Percentiles rank a stretch among this genome's conserved stretches.
Evolutionary conservation across 2,797 vertebrate species (phyloP).

Genomic region (Paramormyrops hopkinsi): DNA sequence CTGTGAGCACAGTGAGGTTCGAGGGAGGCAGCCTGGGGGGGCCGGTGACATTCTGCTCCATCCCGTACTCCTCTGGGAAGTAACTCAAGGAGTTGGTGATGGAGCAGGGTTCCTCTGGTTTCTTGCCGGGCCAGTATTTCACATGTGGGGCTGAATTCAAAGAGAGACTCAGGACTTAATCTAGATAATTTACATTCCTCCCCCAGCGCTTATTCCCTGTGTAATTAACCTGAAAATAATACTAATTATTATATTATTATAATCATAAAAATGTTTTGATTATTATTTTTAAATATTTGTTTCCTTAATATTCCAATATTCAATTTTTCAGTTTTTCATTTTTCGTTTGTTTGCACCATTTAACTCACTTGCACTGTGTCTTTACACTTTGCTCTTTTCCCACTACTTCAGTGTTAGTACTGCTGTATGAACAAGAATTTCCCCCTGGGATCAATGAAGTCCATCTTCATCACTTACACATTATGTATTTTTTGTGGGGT

Average conservation of each 20-base stretch:
- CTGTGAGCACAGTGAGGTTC: constrained; percentile 88
- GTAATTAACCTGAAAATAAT: neutral
- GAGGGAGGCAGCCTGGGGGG: constrained; percentile 76
- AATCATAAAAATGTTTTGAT: neutral
- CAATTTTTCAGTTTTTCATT: neutral
- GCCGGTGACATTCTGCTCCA: constrained; percentile 58
- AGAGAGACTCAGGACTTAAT: neutral
- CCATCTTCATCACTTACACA: neutral
- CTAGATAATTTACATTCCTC: neutral
- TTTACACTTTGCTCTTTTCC: neutral
- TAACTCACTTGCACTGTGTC: neutral
- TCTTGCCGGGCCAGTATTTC: constrained; percentile 78
- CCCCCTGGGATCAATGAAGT: neutral
- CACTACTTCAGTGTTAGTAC: neutral
- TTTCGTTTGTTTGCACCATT: neutral
- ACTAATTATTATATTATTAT: neutral
- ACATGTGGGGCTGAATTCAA: constrained; percentile 72
- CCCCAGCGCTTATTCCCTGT: no score
- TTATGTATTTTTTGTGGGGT: neutral
- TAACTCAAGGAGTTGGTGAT: constrained; percentile 81
- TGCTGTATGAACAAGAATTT: neutral
- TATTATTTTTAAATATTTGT: neutral
- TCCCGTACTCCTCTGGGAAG: constrained; percentile 69
- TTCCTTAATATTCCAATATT: neutral
- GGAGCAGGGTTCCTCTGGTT: constrained; percentile 79